Evolutionary conservation across 30 jellyfish, hydroid and myxozoan species (phyloP).

Genomic region (Morbakka virulenta): DNA sequence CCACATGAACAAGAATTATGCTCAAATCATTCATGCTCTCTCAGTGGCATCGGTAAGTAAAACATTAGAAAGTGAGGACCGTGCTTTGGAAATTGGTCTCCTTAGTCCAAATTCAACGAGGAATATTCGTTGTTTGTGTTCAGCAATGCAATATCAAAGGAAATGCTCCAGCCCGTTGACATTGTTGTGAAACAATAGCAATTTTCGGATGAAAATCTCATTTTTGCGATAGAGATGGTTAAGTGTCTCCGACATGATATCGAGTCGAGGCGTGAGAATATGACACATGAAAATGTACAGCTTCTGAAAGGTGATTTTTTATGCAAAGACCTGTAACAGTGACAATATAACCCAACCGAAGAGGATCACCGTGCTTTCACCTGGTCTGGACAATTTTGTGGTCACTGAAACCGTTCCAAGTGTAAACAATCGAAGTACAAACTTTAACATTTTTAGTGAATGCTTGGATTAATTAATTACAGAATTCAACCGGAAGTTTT

Average conservation of each 20-base stretch:
- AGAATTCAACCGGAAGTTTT: neutral
- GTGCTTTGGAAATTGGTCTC: constrained; percentile 19
- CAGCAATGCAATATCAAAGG: constrained; percentile 4
- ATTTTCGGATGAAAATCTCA: constrained; percentile 7
- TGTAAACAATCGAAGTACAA: neutral
- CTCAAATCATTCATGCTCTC: neutral
- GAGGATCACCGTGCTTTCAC: neutral
- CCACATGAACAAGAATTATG: neutral
- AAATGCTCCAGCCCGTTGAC: constrained; percentile 9
- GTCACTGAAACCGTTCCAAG: neutral
- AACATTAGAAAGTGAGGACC: neutral
- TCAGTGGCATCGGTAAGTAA: neutral
- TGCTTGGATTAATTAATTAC: neutral
- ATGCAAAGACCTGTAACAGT: too few species aligned
- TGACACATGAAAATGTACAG: neutral
- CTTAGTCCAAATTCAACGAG: neutral
- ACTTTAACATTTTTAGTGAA: neutral
- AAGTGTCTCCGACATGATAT: neutral
- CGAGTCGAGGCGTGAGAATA: constrained; percentile 5
- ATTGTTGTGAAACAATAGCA: constrained; percentile 7
- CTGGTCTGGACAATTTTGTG: too few species aligned
- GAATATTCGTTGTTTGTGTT: neutral
- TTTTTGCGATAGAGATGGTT: neutral
- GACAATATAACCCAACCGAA: neutral
- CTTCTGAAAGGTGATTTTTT: neutral